A percentile compares a stretch with the other conserved stretches of the same genome.
phyloP scores from a whole-genome alignment of 1,140 invertebrate genomes.

The Nephila pilipes region DNA sequence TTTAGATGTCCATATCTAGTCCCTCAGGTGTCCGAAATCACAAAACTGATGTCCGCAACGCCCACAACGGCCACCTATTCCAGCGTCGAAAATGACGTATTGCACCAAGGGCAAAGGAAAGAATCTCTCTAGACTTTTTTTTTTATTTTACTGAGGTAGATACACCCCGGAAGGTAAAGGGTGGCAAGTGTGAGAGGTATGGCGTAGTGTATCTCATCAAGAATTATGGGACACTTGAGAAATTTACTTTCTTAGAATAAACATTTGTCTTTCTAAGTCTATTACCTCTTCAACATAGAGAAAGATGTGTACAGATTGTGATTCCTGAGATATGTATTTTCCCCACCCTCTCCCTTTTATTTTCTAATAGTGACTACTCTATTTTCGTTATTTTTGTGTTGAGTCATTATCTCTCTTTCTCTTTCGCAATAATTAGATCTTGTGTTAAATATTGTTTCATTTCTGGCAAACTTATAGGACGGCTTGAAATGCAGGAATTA shows the following conservation, averaged over 20 bases:
- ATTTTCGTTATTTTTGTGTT: too few relatives aligned
- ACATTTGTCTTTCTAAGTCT: background rate
- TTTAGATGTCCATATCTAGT: background rate
- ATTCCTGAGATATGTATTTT: background rate
- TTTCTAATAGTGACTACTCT: too few relatives aligned
- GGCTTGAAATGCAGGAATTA: too few relatives aligned
- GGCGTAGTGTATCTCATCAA: background rate
- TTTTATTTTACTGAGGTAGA: background rate
- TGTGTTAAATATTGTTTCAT: too few relatives aligned
- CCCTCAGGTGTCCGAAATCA: background rate
- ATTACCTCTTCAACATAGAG: background rate
- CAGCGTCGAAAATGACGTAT: background rate
- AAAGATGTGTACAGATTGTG: background rate
- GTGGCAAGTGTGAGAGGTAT: background rate
- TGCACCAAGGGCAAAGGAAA: background rate
- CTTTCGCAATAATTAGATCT: too few relatives aligned
- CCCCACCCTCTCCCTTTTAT: too few relatives aligned
- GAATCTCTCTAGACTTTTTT: background rate
- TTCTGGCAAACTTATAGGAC: too few relatives aligned
- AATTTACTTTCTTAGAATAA: background rate
- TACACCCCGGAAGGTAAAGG: background rate
- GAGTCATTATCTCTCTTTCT: too few relatives aligned
- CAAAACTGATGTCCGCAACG: background rate
- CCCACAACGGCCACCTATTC: background rate
- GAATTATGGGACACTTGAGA: slow-evolving; percentile 41